Conservation (phyloP, 2,888 invertebrate genomes). For the Callimorpha dominula region DNA sequence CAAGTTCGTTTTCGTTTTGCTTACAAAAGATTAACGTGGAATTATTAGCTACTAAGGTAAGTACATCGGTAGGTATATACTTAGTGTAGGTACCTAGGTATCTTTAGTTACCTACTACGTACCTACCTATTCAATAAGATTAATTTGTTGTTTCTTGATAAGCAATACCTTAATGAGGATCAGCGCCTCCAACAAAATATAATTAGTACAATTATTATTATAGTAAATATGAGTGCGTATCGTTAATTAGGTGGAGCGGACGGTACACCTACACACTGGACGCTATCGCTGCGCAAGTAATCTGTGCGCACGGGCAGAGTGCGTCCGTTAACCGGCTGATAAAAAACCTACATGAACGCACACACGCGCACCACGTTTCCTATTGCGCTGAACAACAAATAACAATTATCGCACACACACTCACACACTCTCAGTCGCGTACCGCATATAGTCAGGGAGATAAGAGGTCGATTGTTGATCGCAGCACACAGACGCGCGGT, state of each 20-base stretch:
- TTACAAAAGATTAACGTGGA: conserved; percentile 10
- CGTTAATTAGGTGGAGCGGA: conserved; percentile 69
- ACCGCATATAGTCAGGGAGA: conserved; percentile 53
- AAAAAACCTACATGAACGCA: conserved; percentile 69
- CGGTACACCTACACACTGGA: conserved; percentile 74
- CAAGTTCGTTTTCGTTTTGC: conserved; percentile 13
- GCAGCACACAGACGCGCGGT: conserved; percentile 53
- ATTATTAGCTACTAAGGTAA: background rate
- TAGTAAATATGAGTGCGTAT: conserved; percentile 36
- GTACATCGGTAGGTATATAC: background rate
- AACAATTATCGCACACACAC: conserved; percentile 72
- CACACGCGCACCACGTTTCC: conserved; percentile 64
- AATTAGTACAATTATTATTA: conserved; percentile 23
- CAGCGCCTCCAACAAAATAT: background rate
- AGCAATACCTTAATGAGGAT: conserved; percentile 12
- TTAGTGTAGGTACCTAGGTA: background rate
- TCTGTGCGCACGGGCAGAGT: conserved; percentile 72
- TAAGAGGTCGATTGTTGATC: conserved; percentile 67
- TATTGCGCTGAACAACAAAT: conserved; percentile 68
- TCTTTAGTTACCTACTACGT: conserved; percentile 2
- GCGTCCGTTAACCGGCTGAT: conserved; percentile 79
- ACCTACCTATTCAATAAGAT: background rate
- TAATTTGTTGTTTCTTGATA: conserved; percentile 7
- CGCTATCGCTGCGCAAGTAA: conserved; percentile 59
- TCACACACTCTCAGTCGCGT: conserved; percentile 39